Conservation (phyloP, 2,888 invertebrate species). For the Dynastes hyllus region DNA sequence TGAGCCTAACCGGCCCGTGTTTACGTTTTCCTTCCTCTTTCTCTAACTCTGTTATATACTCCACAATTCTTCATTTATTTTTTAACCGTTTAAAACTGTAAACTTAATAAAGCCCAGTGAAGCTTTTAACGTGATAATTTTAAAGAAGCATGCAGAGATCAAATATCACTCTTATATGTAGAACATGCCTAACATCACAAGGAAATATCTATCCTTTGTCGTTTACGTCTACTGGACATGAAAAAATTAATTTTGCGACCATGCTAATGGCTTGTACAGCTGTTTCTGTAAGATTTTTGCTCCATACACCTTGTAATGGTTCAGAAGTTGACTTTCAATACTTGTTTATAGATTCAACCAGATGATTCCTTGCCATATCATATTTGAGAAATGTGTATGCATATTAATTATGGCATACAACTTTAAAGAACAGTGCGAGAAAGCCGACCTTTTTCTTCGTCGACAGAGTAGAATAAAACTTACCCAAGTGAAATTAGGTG, state of each 20-base stretch:
- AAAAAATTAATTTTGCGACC: conserved; percentile 21
- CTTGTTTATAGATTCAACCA: conserved; percentile 13
- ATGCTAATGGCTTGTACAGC: conserved; percentile 37
- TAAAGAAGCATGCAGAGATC: neutral
- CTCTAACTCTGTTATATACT: too few relatives aligned
- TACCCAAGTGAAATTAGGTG: neutral
- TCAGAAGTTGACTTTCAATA: neutral
- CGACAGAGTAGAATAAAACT: neutral
- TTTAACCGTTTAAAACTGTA: too few relatives aligned
- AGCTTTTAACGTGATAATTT: neutral
- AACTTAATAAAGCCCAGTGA: too few relatives aligned
- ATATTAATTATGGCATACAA: conserved; percentile 23
- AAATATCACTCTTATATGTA: neutral
- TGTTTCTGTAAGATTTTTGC: conserved; percentile 15
- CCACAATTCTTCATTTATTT: too few relatives aligned
- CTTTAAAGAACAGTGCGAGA: conserved; percentile 32
- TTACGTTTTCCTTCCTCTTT: too few relatives aligned
- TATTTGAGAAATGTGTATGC: conserved; percentile 28
- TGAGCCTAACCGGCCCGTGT: too few relatives aligned
- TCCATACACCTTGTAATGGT: neutral
- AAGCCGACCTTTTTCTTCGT: conserved; percentile 13
- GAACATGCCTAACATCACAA: conserved; percentile 13
- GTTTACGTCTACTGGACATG: conserved; percentile 18
- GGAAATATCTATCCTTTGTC: conserved; percentile 21
- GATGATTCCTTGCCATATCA: conserved; percentile 8